These are phyloP conservation scores for Isotomurus palustris DNA, from an alignment of 2,888 invertebrate species.

Conservation along the genomic window DNA sequence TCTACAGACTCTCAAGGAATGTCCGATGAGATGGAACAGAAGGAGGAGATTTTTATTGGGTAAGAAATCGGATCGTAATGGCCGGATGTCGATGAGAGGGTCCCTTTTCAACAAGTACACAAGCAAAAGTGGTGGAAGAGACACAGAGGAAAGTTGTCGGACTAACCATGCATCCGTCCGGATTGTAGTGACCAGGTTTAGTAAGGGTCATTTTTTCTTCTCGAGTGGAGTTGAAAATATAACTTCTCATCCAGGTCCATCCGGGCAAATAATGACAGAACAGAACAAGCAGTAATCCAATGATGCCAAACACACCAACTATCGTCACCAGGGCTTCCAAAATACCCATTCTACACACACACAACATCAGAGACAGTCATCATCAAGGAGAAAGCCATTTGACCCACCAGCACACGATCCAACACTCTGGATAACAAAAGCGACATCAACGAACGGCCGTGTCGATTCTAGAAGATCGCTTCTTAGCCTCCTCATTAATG, in stretches of 20 bases:
- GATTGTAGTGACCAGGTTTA: conserved; percentile 57
- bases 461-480: too few relatives aligned
- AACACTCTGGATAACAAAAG: too few relatives aligned
- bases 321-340: conserved; percentile 51
- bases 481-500: too few relatives aligned
- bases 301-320: conserved; percentile 50
- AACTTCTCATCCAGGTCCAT: conserved; percentile 54
- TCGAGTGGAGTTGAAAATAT: conserved; percentile 53
- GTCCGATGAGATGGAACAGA: too few relatives aligned
- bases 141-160: not conserved
- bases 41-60: too few relatives aligned
- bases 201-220: conserved; percentile 58
- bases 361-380: not conserved
- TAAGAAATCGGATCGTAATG: too few relatives aligned
- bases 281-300: conserved; percentile 51
- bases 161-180: conserved; percentile 64
- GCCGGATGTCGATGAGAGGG: too few relatives aligned
- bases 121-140: not conserved
- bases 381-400: not conserved
- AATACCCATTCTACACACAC: conserved; percentile 49
- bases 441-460: too few relatives aligned
- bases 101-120: too few relatives aligned
- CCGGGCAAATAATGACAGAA: conserved; percentile 52
- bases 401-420: not conserved
- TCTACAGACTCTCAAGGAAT: too few relatives aligned